Percentiles rank a stretch among this genome's conserved stretches.
phyloP scores from a whole-genome alignment of 2,888 invertebrate species.

The Punctoribates punctum region DNA sequence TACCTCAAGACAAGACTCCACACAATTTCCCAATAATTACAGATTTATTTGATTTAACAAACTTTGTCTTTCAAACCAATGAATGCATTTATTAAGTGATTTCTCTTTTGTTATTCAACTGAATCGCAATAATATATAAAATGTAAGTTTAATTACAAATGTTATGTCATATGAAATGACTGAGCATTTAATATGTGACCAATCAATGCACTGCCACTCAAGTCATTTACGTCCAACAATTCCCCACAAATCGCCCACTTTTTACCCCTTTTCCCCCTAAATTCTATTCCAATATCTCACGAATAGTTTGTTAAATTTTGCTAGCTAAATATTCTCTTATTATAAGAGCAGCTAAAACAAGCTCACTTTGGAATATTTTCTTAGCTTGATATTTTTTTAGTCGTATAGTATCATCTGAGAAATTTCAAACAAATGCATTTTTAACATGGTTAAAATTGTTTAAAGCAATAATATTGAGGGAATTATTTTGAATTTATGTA shows the following conservation, averaged over 20 bases:
- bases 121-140: neutral
- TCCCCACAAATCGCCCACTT: neutral
- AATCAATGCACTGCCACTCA: neutral
- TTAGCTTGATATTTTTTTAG: too few relatives aligned
- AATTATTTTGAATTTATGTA: too few relatives aligned
- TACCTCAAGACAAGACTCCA: neutral
- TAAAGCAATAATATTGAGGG: too few relatives aligned
- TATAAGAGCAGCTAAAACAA: too few relatives aligned
- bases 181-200: conserved; percentile 16
- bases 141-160: neutral
- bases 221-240: neutral
- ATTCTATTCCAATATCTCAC: too few relatives aligned
- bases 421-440: too few relatives aligned
- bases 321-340: too few relatives aligned
- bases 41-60: neutral
- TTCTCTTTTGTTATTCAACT: neutral
- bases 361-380: too few relatives aligned
- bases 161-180: conserved; percentile 27
- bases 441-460: too few relatives aligned
- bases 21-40: neutral
- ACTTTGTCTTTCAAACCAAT: neutral
- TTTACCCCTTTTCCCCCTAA: neutral
- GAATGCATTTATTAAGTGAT: neutral
- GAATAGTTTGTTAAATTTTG: too few relatives aligned
- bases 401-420: too few relatives aligned